Base-by-base conservation (phyloP, 2,888 invertebrate species). In the Sclerodermus sp. region DNA sequence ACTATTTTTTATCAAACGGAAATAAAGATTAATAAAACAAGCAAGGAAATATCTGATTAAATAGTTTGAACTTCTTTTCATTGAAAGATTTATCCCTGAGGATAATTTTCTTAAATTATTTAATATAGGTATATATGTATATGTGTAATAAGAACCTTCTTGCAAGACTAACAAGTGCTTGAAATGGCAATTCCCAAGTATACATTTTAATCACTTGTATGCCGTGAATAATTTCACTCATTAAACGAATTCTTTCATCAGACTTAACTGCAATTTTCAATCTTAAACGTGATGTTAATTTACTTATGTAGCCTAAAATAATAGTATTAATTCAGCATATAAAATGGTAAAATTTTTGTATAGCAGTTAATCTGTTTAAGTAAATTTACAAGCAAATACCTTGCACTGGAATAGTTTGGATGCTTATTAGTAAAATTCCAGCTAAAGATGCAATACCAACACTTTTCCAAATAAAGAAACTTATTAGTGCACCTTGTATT, bases 191-290 rank as follows among this genome's bases (percentile, higher is more conserved):
- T 70, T 93, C 92, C 87, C 92, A 93, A 1, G 90, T 87, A 66
- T 91, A 92, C 90, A 92, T 91, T 80, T 92, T 93, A 62, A 92
- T 90, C 1, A 91, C 89, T 67, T 88, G 84, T 63, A 92, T 90
- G 0, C 90, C 91, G 53, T 82, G 82, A 5, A 92, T 85, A 47
- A 92, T 84, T 78, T 92, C 91, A 62, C 87, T 88, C 89, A 91
- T 91, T 10, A 90, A 80, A 52, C 87, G 83, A 12, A 92, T 86
- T 56, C 92, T 80, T 70, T 88, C 86, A 69, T 91, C 92, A 0
- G 90, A 82, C 53, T 74, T 73, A 3, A 74, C 47, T 0, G 83
- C 83, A 47, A 82, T 80, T 72, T 80, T 80, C 53, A 67, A 70
- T 30, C 82, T 72, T 34, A 81, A 69, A 47, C 71, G 74, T 13